Evolutionary conservation across 2,113 vertebrate genomes (phyloP).

Genomic region (Danio rerio): DNA sequence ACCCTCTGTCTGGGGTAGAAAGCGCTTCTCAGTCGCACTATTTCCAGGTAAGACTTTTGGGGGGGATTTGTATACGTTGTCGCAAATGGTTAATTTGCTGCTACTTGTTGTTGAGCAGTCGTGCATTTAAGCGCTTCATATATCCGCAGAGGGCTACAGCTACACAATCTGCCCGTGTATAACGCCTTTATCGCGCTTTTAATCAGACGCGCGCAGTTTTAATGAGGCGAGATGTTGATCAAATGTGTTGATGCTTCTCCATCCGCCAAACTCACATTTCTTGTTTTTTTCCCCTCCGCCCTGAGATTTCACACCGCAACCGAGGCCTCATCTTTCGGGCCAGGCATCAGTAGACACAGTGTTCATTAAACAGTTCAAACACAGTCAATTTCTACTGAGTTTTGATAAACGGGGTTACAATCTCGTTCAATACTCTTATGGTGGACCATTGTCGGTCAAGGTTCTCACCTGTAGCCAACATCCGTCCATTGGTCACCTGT

Average conservation of each 20-base stretch:
- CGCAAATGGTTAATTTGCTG: conserved; percentile 47
- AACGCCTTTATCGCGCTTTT: conserved; percentile 7
- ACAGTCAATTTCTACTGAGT: background rate
- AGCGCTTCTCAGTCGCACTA: conserved; percentile 78
- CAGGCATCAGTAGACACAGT: background rate
- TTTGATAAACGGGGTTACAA: background rate
- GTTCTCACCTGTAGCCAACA: background rate
- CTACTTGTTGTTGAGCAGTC: conserved; percentile 71
- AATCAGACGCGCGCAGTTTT: conserved; percentile 10
- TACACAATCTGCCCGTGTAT: conserved; percentile 9
- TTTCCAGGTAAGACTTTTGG: conserved; percentile 76
- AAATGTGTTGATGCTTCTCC: conserved; percentile 30
- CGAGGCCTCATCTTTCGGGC: conserved; percentile 50
- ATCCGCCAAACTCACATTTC: conserved; percentile 19
- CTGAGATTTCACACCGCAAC: conserved; percentile 46
- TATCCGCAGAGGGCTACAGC: conserved; percentile 59
- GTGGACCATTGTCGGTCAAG: background rate
- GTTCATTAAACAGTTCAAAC: background rate
- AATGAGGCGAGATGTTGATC: conserved; percentile 11
- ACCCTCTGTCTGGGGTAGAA: conserved; percentile 77
- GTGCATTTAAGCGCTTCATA: conserved; percentile 56
- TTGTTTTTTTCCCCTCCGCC: conserved; percentile 12
- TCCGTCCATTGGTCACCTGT: background rate
- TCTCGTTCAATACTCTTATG: background rate
- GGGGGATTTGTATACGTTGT: conserved; percentile 7